A percentile compares a stretch with the other conserved stretches of the same genome.
Evolutionary conservation across 2,797 vertebrate genomes (phyloP).

Genomic region (Halcyon badia): DNA sequence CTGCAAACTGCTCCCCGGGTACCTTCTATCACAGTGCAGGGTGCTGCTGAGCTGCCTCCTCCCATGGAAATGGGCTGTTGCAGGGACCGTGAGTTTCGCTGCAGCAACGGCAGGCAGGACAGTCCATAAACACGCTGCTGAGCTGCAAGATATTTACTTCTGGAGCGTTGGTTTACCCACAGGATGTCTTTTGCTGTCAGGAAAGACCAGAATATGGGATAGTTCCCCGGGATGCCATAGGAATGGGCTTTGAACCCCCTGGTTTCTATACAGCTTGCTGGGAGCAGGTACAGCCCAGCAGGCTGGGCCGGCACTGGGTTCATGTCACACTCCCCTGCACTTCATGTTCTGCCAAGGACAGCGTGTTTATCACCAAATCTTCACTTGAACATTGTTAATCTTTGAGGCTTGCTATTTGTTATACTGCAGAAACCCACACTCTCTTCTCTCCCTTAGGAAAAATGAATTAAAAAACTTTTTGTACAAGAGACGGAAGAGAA

Average conservation of each 20-base stretch:
- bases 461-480: not conserved
- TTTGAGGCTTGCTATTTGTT: not conserved
- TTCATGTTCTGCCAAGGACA: not conserved
- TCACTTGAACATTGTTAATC: conserved; percentile 32
- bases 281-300: not conserved
- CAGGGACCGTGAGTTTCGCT: not conserved
- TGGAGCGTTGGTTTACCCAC: not conserved
- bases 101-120: not conserved
- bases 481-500: not conserved
- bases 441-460: not conserved
- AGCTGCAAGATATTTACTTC: not conserved
- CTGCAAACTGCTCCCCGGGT: not conserved
- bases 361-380: not conserved
- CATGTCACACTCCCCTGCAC: not conserved
- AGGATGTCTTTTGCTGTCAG: not conserved
- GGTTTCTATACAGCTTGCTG: not conserved
- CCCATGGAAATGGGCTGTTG: not conserved
- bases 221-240: not conserved
- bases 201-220: not conserved
- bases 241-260: not conserved
- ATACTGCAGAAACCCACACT: not conserved
- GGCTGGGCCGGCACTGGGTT: not conserved
- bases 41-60: not conserved
- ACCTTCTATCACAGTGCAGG: not conserved
- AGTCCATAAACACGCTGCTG: not conserved